Evolutionary conservation across 2,888 invertebrate species (phyloP).

Genomic region (Amiota mariae): DNA sequence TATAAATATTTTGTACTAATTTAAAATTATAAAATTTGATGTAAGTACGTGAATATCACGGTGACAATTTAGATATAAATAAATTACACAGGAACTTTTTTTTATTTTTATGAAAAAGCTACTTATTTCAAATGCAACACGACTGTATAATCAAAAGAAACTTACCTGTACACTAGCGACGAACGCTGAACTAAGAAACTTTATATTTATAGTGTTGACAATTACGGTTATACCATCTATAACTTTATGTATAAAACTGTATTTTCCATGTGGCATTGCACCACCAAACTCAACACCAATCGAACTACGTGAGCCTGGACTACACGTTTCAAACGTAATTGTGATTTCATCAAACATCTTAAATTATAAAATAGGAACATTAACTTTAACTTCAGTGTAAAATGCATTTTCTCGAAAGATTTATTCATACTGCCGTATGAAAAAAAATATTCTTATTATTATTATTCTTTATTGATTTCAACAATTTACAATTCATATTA

Average conservation of each 20-base stretch:
- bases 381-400: not conserved
- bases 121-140: no score
- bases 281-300: conserved; percentile 75
- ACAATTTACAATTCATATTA: no score
- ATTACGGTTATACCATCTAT: conserved; percentile 97
- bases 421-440: not conserved
- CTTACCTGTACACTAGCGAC: conserved; percentile 94
- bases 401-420: not conserved
- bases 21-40: not conserved
- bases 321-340: conserved; percentile 94
- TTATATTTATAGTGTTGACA: conserved; percentile 94
- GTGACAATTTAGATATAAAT: not conserved
- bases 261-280: conserved; percentile 79
- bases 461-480: no score
- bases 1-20: no score
- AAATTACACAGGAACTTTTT: no score
- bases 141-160: not conserved
- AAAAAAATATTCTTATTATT: no score
- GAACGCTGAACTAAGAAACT: conserved; percentile 95
- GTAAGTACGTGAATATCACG: not conserved
- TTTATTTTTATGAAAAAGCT: no score
- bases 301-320: conserved; percentile 78
- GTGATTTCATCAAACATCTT: conserved; percentile 89
- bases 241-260: conserved; percentile 92
- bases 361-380: not conserved